These are phyloP conservation scores for Liparis tanakae DNA, from an alignment of 2,797 vertebrate genomes.

Conservation along the genomic window DNA sequence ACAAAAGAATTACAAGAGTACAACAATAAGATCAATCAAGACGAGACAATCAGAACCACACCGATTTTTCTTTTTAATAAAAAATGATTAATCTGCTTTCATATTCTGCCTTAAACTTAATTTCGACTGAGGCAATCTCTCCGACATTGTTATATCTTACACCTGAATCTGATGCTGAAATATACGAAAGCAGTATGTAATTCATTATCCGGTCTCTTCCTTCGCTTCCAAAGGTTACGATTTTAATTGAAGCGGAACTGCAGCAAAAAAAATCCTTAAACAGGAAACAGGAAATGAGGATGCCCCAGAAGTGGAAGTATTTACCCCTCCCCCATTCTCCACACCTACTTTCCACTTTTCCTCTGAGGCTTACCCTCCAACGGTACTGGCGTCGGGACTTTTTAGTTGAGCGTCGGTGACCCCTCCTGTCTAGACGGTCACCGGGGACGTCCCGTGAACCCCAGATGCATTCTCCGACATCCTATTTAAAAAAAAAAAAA, in stretches of 20 bases:
- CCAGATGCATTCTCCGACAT: conserved; percentile 77
- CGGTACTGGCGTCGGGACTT: neutral
- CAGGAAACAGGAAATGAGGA: neutral
- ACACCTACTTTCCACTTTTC: neutral
- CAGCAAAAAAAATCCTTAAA: neutral
- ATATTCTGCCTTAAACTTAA: neutral
- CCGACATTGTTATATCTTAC: too few species aligned
- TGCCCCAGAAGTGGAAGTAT: neutral
- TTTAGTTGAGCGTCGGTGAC: conserved; percentile 20
- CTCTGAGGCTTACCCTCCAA: neutral
- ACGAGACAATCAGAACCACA: neutral
- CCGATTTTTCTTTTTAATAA: neutral
- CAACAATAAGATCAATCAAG: neutral
- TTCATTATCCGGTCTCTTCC: neutral
- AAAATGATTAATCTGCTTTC: neutral
- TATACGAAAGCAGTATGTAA: neutral
- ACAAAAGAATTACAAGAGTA: neutral
- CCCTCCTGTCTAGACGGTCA: conserved; percentile 52
- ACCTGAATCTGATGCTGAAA: neutral
- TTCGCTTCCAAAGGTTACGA: neutral
- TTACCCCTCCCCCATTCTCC: neutral
- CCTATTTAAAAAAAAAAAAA: conserved; percentile 82
- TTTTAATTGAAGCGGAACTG: conserved; percentile 1
- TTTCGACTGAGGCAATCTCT: neutral
- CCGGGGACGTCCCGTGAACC: conserved; percentile 65